Base-by-base conservation (phyloP, 2,113 vertebrate species). In the Psittacara wagleri region DNA sequence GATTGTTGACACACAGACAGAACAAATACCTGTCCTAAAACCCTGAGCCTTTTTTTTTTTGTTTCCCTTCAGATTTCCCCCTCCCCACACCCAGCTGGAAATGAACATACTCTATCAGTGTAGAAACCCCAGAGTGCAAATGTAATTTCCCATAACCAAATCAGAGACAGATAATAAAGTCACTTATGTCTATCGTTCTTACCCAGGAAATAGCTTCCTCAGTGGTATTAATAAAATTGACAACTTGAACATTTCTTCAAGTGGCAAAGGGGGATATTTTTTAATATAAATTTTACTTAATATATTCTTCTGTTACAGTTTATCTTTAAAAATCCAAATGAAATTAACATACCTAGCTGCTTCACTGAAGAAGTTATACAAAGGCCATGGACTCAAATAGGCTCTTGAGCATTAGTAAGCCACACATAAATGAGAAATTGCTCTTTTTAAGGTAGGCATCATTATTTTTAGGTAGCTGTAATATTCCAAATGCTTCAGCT, bases 171-270 rank as follows among this genome's bases (percentile, higher is more conserved):
- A 35, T 95, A 76, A 92, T 90, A 96, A 97, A 89, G 37, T 92
- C 94, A 95, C 91, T 96, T 25, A 54, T 52, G 91, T 83, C 95
- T 86, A 74, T 90, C 77, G 89, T 82, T 97, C 73, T 54, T 41
- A 88, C 46, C 59, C 72, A 86, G 76, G 44, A 93, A 96, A 97
- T 80, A 78, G 59, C 85, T 94, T 68, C 79, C 92, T 92, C 72
- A 77, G 48, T 35, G n/a, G 20, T 41, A 88, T 97, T 97, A 94
- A 95, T 96, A 97, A 97, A 97, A 96, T 43, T 83, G 97, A 95
- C 91, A 95, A 66, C 46, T 86, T 12, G 18, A 95, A 88, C 79
- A 88, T 95, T 97, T 97, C 76, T 80, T 96, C 86, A 96, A 94
- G 90, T 94, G 88, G 92, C 74, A 96, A 95, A 96, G 37, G 57